Conservation (phyloP, 2,113 vertebrate species). For the Rhadina sibilatrix region DNA sequence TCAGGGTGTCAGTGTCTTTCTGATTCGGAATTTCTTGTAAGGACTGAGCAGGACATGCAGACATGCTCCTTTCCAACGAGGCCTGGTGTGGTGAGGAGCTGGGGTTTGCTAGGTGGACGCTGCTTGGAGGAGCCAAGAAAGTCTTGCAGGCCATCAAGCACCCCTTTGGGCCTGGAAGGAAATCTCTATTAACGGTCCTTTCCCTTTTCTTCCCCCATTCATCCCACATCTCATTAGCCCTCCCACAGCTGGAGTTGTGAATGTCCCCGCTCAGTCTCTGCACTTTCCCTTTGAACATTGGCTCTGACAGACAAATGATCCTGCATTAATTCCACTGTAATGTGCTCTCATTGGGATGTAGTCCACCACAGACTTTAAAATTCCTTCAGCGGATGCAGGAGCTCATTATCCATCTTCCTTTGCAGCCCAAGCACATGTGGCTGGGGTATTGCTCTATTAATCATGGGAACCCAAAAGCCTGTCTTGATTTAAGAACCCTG, state of each 20-base stretch:
- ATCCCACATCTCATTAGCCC: not conserved
- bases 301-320: not conserved
- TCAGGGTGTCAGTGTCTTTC: too few species aligned
- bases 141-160: too few species aligned
- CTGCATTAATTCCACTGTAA: not conserved
- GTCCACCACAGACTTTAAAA: conserved; percentile 17
- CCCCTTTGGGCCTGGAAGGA: not conserved
- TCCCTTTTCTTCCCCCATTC: not conserved
- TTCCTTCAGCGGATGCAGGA: not conserved
- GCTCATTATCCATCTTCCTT: conserved; percentile 28
- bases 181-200: not conserved
- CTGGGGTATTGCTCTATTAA: conserved; percentile 27
- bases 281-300: not conserved
- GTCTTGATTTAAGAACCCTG: conserved; percentile 53
- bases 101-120: not conserved
- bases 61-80: not conserved
- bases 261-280: not conserved
- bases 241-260: not conserved
- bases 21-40: not conserved
- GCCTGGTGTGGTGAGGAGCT: not conserved
- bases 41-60: not conserved
- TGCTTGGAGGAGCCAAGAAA: not conserved
- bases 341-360: not conserved
- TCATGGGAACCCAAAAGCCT: conserved; percentile 49
- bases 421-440: not conserved